A percentile compares a stretch with the other conserved stretches of the same genome.
phyloP scores from a whole-genome alignment of 92 coral and sea anemone species.

The Parazoanthus atlanticus region DNA sequence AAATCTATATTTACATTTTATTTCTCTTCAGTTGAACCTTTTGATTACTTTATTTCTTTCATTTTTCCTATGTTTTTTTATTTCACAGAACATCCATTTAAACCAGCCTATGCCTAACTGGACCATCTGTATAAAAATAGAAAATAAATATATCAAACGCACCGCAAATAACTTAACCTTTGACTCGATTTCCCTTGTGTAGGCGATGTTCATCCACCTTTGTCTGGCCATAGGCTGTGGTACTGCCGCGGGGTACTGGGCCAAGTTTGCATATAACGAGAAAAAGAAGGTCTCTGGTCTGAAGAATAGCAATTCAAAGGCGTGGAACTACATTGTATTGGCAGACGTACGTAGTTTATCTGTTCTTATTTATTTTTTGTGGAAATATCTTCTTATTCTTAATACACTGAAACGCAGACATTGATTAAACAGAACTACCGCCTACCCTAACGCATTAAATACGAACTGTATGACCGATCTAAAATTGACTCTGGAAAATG shows the following conservation, averaged over 20 bases:
- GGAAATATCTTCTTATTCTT: background rate
- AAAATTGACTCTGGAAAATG: too few relatives aligned
- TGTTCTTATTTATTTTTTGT: background rate
- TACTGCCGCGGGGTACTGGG: constrained; percentile 43
- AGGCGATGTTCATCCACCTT: constrained; percentile 39
- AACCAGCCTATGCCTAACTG: too few relatives aligned
- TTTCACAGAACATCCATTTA: too few relatives aligned
- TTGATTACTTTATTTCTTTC: too few relatives aligned
- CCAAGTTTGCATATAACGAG: constrained; percentile 12
- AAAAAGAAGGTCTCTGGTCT: background rate
- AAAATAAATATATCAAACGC: too few relatives aligned
- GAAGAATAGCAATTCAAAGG: background rate
- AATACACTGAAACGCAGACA: background rate
- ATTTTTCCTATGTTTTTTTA: too few relatives aligned
- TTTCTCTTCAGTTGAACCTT: too few relatives aligned
- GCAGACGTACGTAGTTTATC: constrained; percentile 20
- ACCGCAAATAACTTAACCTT: background rate
- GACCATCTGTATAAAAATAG: background rate
- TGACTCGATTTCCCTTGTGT: background rate
- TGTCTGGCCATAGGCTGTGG: constrained; percentile 34
- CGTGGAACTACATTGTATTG: constrained; percentile 32
- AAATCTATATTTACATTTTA: too few relatives aligned
- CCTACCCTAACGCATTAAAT: too few relatives aligned
- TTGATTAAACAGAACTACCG: too few relatives aligned
- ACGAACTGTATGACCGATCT: too few relatives aligned